Evolutionary conservation across 2,888 invertebrate genomes (phyloP), one percentile per base, ranked within the genome.

Genomic region (Ophion slaviceki): DNA sequence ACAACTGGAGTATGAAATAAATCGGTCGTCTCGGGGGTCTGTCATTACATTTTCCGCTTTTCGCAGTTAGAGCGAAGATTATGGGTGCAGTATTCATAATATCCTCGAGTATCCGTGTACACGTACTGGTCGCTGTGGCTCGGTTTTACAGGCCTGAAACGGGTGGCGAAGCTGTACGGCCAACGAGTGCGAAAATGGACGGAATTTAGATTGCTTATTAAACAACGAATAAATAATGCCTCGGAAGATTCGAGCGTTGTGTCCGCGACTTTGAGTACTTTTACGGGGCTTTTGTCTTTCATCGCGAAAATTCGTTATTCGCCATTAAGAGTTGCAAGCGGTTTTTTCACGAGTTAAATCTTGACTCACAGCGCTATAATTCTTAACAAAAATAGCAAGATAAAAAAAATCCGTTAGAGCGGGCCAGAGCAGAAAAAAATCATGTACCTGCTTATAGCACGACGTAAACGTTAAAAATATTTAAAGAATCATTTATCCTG

Each of bases 121-220:
- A 67, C 32, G 24, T 67, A 53, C 62, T 70, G 1, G 32, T 67
- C 20, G 28, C 45, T 68, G 28, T 20, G 67, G 59, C 67, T 77
- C 45, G 47, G 62, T 61, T 61, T 62, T 20, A 47, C 40, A 11
- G 32, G 40, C n/a, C 24, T n/a, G 70, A 79, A 79, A 36, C 17
- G 67, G 59, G 36, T 24, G 28, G 7, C 20, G 24, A 20, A 3
- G 45, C 28, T 53, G 71, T 72, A 87, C 80, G 85, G 68, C 83
- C 70, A 80, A 74, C 85, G 84, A 82, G 88, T 90, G 89, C 91
- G 90, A 91, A 80, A 80, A 92, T 90, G 91, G 91, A 92, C 90
- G 90, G 93, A 93, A 93, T 93, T 93, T 93, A 92, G 92, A 93
- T 93, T 93, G 93, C 92, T 93, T 92, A 93, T 93, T 92, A 92